phyloP scores from a whole-genome alignment of 2,888 invertebrate genomes.

The Ornithoptera priamus region DNA sequence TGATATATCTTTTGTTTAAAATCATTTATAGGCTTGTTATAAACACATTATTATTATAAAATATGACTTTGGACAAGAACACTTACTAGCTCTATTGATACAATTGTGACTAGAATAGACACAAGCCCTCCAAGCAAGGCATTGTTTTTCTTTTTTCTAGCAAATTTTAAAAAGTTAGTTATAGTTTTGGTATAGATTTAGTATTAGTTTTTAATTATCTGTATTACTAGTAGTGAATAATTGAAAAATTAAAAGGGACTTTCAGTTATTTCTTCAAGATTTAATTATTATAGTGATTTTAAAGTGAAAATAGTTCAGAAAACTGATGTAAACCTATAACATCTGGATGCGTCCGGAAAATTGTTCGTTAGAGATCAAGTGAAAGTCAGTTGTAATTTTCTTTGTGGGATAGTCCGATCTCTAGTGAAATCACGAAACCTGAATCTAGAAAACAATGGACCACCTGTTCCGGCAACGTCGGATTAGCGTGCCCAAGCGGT shows the following conservation, averaged over 20 bases:
- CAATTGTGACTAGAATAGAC: no score
- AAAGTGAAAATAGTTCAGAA: slow-evolving; percentile 9
- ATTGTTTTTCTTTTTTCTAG: not conserved
- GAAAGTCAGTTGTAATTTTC: slow-evolving; percentile 67
- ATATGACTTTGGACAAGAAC: no score
- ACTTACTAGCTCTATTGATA: no score
- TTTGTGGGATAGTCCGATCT: slow-evolving; percentile 61
- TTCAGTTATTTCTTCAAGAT: not conserved
- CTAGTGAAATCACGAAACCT: slow-evolving; percentile 56
- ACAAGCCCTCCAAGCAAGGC: not conserved
- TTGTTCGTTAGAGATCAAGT: slow-evolving; percentile 58
- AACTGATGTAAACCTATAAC: slow-evolving; percentile 28
- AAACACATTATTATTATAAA: no score
- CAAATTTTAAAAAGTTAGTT: not conserved
- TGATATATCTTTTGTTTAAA: no score
- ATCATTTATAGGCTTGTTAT: no score
- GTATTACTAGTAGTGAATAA: no score
- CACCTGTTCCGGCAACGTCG: slow-evolving; percentile 76
- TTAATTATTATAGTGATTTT: not conserved
- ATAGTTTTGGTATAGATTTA: no score
- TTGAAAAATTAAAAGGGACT: not conserved
- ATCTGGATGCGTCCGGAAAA: slow-evolving; percentile 29
- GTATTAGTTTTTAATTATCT: no score
- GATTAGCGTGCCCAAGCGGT: slow-evolving; percentile 74
- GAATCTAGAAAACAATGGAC: slow-evolving; percentile 64